Percentiles rank a stretch among this genome's conserved stretches.
These are phyloP conservation scores for Melanotaenia maccullochi DNA, from an alignment of 2,797 vertebrate genomes.

Conservation along the genomic window DNA sequence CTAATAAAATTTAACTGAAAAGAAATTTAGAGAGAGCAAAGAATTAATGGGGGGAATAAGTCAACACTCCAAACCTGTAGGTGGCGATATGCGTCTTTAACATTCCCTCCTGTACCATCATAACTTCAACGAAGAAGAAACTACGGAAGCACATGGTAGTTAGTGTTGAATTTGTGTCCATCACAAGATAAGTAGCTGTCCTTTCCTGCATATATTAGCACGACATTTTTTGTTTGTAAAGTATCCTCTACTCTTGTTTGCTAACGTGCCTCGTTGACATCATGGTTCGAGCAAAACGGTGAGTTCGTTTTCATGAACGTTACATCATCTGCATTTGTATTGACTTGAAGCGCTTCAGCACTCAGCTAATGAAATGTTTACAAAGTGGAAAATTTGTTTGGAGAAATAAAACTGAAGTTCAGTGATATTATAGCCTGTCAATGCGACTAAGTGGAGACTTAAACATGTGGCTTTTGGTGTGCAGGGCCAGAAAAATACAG, in stretches of 20 bases:
- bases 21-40: too few species aligned
- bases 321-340: background rate
- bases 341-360: too few species aligned
- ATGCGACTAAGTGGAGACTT: background rate
- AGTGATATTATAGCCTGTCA: background rate
- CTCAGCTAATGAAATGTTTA: background rate
- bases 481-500: conserved; percentile 57
- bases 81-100: conserved; percentile 1
- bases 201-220: accelerated
- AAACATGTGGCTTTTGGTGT: background rate
- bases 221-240: background rate
- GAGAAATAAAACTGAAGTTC: background rate
- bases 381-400: background rate
- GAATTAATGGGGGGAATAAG: too few species aligned
- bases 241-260: too few species aligned
- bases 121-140: conserved; percentile 35
- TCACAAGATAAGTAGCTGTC: too few species aligned
- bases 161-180: background rate
- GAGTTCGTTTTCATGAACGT: conserved; percentile 13
- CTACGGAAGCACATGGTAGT: conserved; percentile 57
- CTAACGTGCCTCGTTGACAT: conserved; percentile 2
- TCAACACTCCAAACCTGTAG: conserved; percentile 12
- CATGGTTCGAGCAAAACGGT: conserved; percentile 82
- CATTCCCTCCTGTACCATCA: accelerated
- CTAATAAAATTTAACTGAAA: background rate